Conservation (phyloP, 2,888 invertebrate genomes). For the Tridacna crocea region DNA sequence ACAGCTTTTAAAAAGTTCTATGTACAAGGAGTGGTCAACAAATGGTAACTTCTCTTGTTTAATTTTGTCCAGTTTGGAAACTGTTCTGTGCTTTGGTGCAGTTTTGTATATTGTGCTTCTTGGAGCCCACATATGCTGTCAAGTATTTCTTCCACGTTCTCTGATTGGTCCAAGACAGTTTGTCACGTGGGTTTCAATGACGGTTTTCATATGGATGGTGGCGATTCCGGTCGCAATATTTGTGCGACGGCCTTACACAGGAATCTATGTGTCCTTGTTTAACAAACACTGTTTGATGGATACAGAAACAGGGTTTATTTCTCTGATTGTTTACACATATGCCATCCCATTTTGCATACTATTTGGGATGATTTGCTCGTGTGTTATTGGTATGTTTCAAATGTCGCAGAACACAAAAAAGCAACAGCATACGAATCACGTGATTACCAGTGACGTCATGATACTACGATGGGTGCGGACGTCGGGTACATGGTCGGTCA, state of each 20-base stretch:
- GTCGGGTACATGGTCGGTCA: slow-evolving; percentile 15
- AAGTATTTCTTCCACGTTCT: slow-evolving; percentile 14
- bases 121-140: slow-evolving; percentile 12
- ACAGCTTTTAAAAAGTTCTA: slow-evolving; percentile 9
- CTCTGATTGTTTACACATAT: slow-evolving; percentile 16
- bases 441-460: slow-evolving; percentile 16
- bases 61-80: slow-evolving; percentile 22
- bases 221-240: slow-evolving; percentile 16
- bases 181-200: slow-evolving; percentile 28
- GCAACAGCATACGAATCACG: not conserved
- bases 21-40: slow-evolving; percentile 4
- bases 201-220: slow-evolving; percentile 20
- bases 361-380: slow-evolving; percentile 15
- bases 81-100: slow-evolving; percentile 7
- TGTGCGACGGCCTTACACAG: slow-evolving; percentile 15
- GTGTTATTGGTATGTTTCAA: slow-evolving; percentile 18
- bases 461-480: slow-evolving; percentile 14
- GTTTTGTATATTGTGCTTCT: slow-evolving; percentile 13
- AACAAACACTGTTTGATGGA: slow-evolving; percentile 18
- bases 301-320: slow-evolving; percentile 5
- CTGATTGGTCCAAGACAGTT: slow-evolving; percentile 14
- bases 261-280: slow-evolving; percentile 11
- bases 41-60: not conserved
- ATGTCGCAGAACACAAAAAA: slow-evolving; percentile 3
- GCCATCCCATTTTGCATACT: slow-evolving; percentile 20